Evolutionary conservation across 2,888 invertebrate species (phyloP), one percentile per base, ranked within the genome.

Genomic region (Lymantria dispar): DNA sequence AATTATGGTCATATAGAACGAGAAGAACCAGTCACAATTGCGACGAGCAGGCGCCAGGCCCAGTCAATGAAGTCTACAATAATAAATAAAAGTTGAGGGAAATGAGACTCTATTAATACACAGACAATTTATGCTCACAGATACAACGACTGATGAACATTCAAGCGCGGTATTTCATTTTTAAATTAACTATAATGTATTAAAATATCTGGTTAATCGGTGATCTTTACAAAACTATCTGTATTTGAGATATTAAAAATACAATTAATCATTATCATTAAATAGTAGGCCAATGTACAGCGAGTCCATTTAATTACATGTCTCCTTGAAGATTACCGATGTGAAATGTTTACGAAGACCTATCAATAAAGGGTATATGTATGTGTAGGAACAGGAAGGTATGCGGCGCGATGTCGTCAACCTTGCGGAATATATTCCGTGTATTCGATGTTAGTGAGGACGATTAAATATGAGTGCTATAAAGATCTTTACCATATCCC

Each of bases 11-110:
- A 76, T 78, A 83, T 77, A 78, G 82, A 86, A 87, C 88, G 76
- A 86, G 85, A 87, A 84, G 85, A 87, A 87, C 89, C 87, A 88
- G 88, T 88, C 85, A 85, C 83, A 82, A 84, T 79, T 83, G 87
- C 89, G 87, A 80, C 87, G 80, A 79, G 76, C 78, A 74, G 89
- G 87, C 88, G 87, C 87, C 88, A 72, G 72, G 58, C 70, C 72
- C 82, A 78, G 80, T 86, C 87, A 87, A 87, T 86, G 85, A 80
- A 85, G 83, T 79, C 79, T 78, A 80, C 78, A 79, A 85, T 80
- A 84, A 85, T 84, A 82, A 82, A 85, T 83, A 86, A 82, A 80
- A 79, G 75, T 76, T 83, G 74, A 81, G 76, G 78, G 78, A 82
- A 83, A 81, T 80, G 66, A 79, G 74, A 74, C 74, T 74, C 76